Evolutionary conservation across 2,888 invertebrate genomes (phyloP).

Genomic region (Eilema sororculum): DNA sequence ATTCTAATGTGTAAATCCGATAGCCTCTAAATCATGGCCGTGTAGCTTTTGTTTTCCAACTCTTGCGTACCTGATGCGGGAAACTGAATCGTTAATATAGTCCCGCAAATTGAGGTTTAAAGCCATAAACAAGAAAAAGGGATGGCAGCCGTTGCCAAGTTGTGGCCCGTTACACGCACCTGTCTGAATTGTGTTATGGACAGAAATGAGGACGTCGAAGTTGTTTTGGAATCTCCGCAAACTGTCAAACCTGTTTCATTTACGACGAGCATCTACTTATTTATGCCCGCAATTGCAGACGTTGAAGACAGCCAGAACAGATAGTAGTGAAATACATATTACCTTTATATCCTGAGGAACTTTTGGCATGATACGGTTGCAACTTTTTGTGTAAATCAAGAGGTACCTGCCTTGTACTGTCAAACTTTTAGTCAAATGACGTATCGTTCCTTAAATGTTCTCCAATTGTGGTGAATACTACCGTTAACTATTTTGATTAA

Average conservation of each 20-base stretch:
- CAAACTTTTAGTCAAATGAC: conserved; percentile 40
- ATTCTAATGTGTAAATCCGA: conserved; percentile 19
- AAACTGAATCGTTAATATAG: conserved; percentile 27
- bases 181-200: conserved; percentile 56
- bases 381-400: conserved; percentile 48
- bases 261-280: conserved; percentile 48
- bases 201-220: conserved; percentile 51
- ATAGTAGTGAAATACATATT: conserved; percentile 42
- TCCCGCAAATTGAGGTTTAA: conserved; percentile 36
- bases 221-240: conserved; percentile 51
- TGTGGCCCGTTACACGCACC: conserved; percentile 49
- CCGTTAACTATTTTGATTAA: conserved; percentile 27
- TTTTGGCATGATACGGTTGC: conserved; percentile 36
- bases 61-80: conserved; percentile 16
- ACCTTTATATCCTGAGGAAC: conserved; percentile 33
- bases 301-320: conserved; percentile 32
- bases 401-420: conserved; percentile 33
- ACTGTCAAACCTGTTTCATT: conserved; percentile 65
- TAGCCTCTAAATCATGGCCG: conserved; percentile 24
- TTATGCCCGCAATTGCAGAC: conserved; percentile 41
- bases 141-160: conserved; percentile 50
- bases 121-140: conserved; percentile 52
- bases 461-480: conserved; percentile 44
- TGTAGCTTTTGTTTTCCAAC: conserved; percentile 19
- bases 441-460: conserved; percentile 41